Base-by-base conservation (phyloP, 2,888 invertebrate genomes). In the Holacanthella duospinosa region DNA sequence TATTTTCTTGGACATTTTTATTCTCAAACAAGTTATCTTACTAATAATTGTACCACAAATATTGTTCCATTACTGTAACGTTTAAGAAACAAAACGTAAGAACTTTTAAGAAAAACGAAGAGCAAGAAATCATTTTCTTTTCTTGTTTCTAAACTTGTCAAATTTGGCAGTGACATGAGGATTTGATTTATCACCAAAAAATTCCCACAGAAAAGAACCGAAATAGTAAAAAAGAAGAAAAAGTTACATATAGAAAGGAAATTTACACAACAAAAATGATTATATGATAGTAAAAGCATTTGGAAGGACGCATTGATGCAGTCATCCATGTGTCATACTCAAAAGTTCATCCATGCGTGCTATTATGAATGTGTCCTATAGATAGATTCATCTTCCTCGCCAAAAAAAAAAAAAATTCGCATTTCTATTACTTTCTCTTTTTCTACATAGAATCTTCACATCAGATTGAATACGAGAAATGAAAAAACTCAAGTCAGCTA, bases 321-420 rank as follows among this genome's bases (percentile, higher is more conserved):
- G 43, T 27, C 43, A 24, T 25, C 26, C 54, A 28, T 43, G 57
- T 48, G 58, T 62, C 26, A 58, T 28, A 21, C 44, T 21, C 48
- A n/a, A 4, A 21, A 48, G 48, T 48, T 21, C 48, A 48, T 9
- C 21, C 48, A 21, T 48, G 48, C 48, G 48, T n/a, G 21, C n/a
- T 9, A 16, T 48, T 48, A 48, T 48, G 48, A 48, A 48, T 48
- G 48, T 21, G 19, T 21, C 36, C 36, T 12, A 36, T 6, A 36
- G 48, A 21, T 21, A 48, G 19, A 9, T 21, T 48, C 48, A 48
- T 48, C 12, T n/a, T 48, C 21, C 21, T 48, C 21, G 6, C 48
- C 16, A 9, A 9, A 36, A 9, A 21, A 21, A 21, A 48, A 48
- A 48, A 21, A 4, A 48, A 16, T 48, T 48, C 48, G 21, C n/a